phyloP scores from a whole-genome alignment of 30 jellyfish, hydroid and myxozoan species.

The Pseudorhiza aurosa region DNA sequence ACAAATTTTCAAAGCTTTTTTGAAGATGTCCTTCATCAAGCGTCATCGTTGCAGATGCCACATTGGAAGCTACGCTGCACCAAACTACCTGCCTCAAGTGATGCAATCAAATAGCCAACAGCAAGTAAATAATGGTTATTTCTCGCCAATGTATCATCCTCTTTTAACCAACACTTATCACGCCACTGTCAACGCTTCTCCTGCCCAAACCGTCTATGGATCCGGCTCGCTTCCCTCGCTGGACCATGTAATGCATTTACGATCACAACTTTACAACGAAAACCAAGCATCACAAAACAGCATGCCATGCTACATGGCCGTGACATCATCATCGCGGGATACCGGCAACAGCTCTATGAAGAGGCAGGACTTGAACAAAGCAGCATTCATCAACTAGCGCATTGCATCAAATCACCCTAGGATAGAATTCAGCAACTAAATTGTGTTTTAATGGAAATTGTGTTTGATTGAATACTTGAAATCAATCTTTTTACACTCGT shows the following conservation, averaged over 20 bases:
- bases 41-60: constrained; percentile 26
- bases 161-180: constrained; percentile 29
- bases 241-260: constrained; percentile 64
- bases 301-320: constrained; percentile 42
- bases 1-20: too few species aligned
- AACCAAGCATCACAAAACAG: constrained; percentile 18
- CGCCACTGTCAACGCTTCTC: constrained; percentile 24
- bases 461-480: background rate
- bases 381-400: constrained; percentile 1
- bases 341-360: constrained; percentile 8
- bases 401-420: too few species aligned
- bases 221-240: constrained; percentile 31
- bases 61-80: background rate
- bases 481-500: background rate
- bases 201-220: constrained; percentile 27
- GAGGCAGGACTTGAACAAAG: constrained; percentile 5
- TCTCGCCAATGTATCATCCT: constrained; percentile 42
- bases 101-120: constrained; percentile 26
- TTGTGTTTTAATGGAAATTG: constrained; percentile 1
- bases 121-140: constrained; percentile 30
- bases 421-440: too few species aligned
- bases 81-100: constrained; percentile 40
- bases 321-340: constrained; percentile 46
- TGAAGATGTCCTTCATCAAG: too few species aligned
- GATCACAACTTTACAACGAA: constrained; percentile 52